phyloP scores from a whole-genome alignment of 2,113 vertebrate genomes.

The Phaethornis superciliosus region DNA sequence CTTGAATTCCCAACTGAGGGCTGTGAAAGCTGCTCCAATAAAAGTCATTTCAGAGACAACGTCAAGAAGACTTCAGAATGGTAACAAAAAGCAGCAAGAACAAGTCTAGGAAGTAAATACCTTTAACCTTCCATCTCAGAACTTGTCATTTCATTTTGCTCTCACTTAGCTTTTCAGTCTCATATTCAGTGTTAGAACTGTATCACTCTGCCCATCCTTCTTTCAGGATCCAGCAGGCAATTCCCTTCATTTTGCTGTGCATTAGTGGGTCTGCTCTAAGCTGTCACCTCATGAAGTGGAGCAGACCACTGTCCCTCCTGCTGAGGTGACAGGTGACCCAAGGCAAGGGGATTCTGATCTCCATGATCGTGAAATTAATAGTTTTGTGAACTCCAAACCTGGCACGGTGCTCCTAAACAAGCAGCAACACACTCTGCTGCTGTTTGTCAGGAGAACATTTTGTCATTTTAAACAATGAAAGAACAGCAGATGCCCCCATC shows the following conservation, averaged over 20 bases:
- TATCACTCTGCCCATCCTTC: too few relatives aligned
- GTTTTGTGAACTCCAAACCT: background rate
- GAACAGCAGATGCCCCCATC: background rate
- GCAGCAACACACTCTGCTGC: rapidly evolving
- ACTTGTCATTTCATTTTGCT: background rate
- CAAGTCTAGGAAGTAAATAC: background rate
- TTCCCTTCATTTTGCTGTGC: background rate
- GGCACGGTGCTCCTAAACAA: background rate
- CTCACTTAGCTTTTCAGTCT: background rate
- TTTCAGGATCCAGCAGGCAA: background rate
- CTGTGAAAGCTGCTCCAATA: conserved; percentile 9
- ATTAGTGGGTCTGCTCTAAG: background rate
- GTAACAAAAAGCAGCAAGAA: background rate
- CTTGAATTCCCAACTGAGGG: background rate
- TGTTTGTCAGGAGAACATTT: background rate
- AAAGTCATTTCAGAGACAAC: conserved; percentile 4
- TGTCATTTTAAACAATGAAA: background rate
- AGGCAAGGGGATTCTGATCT: background rate
- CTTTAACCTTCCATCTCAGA: background rate
- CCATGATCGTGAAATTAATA: background rate
- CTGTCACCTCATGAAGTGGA: background rate
- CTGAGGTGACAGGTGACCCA: background rate
- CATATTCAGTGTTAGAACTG: background rate
- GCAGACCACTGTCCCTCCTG: background rate
- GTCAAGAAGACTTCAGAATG: background rate